Base-by-base conservation (phyloP, 2,888 invertebrate species). In the Acrocyrtus sp. region DNA sequence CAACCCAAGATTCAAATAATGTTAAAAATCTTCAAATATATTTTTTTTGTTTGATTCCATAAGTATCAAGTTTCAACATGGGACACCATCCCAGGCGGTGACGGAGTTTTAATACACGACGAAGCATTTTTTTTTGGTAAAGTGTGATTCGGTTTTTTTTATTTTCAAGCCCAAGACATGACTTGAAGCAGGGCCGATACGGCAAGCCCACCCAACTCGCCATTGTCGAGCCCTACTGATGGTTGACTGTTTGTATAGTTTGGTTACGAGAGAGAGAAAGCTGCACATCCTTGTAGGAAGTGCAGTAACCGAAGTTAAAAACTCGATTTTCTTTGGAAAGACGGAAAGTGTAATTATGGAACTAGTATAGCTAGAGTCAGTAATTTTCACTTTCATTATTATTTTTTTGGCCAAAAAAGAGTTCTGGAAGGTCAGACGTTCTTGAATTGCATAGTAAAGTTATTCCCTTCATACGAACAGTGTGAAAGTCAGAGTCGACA, bases 41-140 rank as follows among this genome's bases (percentile, higher is more conserved):
- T 39, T 58, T 67, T 65, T 19, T 50, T 57, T 56, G 24, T 62
- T 67, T 67, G 67, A 67, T 67, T 68, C 68, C 68, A 61, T 68
- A 50, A 61, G 61, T 68, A 60, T 61, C 68, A 68, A 68, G 61
- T 53, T 67, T 67, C 61, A 61, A 61, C 54, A 19, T 60, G 24
- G 61, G 61, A 61, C 68, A 68, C 68, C 68, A 68, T 68, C 68
- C 68, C 68, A 68, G 68, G 68, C 67, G 67, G 67, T 60, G 67
- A 67, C 67, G 67, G 67, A 67, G 50, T 56, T n/a, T n/a, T 41
- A 58, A 67, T 67, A 67, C 53, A 67, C 67, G 67, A 67, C 67
- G 67, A 67, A 67, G 67, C 67, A 67, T 67, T 65, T 26, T 63
- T 61, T 51, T 63, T 58, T 27, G 26, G 45, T 60, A 8, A 1